These are phyloP conservation scores for Knipowitschia caucasica DNA, from an alignment of 2,797 vertebrate species.

Conservation along the genomic window DNA sequence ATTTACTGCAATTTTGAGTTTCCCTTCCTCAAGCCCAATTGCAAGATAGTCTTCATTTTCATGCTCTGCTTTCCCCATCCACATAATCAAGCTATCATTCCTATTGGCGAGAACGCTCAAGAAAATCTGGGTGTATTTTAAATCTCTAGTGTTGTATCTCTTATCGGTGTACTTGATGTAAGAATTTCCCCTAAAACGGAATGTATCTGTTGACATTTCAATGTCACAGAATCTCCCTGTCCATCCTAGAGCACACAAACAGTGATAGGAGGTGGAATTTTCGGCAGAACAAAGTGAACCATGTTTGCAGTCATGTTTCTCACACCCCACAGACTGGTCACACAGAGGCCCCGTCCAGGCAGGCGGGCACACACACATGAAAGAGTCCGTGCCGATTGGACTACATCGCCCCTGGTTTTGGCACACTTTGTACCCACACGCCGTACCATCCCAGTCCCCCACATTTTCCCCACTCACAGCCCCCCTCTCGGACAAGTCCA, in stretches of 20 bases:
- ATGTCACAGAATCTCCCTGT: slow-evolving; percentile 74
- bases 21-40: slow-evolving; percentile 75
- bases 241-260: slow-evolving; percentile 80
- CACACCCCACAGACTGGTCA: slow-evolving; percentile 73
- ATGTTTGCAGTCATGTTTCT: slow-evolving; percentile 69
- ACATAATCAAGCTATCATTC: slow-evolving; percentile 76
- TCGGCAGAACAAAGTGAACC: slow-evolving; percentile 71
- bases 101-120: slow-evolving; percentile 76
- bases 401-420: slow-evolving; percentile 75
- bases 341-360: slow-evolving; percentile 77
- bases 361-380: slow-evolving; percentile 74
- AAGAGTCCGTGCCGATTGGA: slow-evolving; percentile 48
- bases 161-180: slow-evolving; percentile 81
- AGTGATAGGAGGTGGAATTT: slow-evolving; percentile 68
- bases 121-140: slow-evolving; percentile 73
- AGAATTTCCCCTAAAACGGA: slow-evolving; percentile 78
- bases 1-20: slow-evolving; percentile 81
- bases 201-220: slow-evolving; percentile 60
- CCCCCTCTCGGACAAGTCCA: slow-evolving; percentile 78
- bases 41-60: slow-evolving; percentile 85
- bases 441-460: slow-evolving; percentile 84
- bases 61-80: slow-evolving; percentile 81
- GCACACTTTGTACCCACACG: slow-evolving; percentile 82
- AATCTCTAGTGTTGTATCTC: slow-evolving; percentile 70
- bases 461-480: slow-evolving; percentile 78